Evolutionary conservation across 2,797 vertebrate genomes (phyloP), one percentile per base, ranked within the genome.

Genomic region (Micrastur ruficollis): DNA sequence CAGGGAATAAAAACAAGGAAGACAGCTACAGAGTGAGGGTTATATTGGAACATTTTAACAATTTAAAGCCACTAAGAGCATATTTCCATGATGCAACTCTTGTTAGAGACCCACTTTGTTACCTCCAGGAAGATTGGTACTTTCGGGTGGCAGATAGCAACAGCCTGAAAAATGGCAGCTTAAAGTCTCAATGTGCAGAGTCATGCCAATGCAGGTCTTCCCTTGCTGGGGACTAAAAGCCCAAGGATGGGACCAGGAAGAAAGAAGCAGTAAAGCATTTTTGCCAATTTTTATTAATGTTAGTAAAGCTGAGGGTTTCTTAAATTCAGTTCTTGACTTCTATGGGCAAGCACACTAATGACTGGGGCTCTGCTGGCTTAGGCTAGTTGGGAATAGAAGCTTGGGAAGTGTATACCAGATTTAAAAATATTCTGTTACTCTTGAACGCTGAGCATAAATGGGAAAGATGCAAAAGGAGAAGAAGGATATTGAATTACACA

Each of bases 101-200:
- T 65, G 7, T 47, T 29, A 65, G 9, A 81, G 2, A 38, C 4
- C 2, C 5, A 2, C 5, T 88, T 89, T 76, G 3, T 66, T 59
- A 36, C 14, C 11, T 47, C 29, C 8, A 13, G 55, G 86, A 81
- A 0, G 3, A 3, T 5, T 31, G 11, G 12, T 81, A 53, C 9
- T 74, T 92, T 58, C 23, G 29, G 27, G 5, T 38, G 10, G 12
- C 34, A 84, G 55, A 50, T 59, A 34, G 11, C 32, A 89, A 34
- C 11, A 59, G 38, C 32, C 27, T 58, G 34, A 62, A 84, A 91
- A 90, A 62, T 11, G 29, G 21, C 26, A 75, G 5, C 73, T 65
- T 23, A 32, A 58, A 38, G 7, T 62, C 22, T 22, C 15, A 56
- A 12, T 0, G 0, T n/a, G 21, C 25, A 2, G 1, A 79, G 53